Evolutionary conservation across 2,797 vertebrate species (phyloP).

Genomic region (Hipposideros larvatus): DNA sequence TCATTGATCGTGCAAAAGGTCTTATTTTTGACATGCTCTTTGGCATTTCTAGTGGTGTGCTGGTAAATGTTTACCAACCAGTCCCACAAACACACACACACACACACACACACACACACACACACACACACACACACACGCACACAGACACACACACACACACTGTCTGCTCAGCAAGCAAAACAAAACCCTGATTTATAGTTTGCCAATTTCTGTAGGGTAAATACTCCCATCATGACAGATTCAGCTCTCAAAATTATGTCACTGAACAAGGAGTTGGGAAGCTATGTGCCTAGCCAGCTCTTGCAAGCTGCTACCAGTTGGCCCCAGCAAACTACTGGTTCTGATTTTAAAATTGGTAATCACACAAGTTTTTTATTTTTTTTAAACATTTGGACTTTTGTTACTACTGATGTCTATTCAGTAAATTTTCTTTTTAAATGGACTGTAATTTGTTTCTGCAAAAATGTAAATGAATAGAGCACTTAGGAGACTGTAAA

Average conservation of each 20-base stretch:
- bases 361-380: neutral
- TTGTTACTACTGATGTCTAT: neutral
- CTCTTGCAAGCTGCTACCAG: neutral
- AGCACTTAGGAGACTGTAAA: neutral
- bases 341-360: constrained; percentile 52
- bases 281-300: neutral
- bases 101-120: neutral
- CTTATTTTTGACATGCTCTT: neutral
- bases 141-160: neutral
- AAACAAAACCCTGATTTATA: constrained; percentile 22
- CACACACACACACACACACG: neutral
- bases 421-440: constrained; percentile 45
- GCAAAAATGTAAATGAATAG: neutral
- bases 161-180: neutral
- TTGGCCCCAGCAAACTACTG: neutral
- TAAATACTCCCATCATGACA: constrained; percentile 32
- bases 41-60: neutral
- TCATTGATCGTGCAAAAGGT: neutral
- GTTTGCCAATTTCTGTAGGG: constrained; percentile 38
- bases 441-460: constrained; percentile 20
- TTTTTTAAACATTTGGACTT: neutral
- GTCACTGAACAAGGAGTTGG: neutral
- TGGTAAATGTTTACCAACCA: constrained; percentile 51
- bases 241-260: constrained; percentile 51
- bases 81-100: neutral